Evolutionary conservation across 2,888 invertebrate genomes (phyloP), one percentile per base, ranked within the genome.

Genomic region (Ramazzottius varieornatus): DNA sequence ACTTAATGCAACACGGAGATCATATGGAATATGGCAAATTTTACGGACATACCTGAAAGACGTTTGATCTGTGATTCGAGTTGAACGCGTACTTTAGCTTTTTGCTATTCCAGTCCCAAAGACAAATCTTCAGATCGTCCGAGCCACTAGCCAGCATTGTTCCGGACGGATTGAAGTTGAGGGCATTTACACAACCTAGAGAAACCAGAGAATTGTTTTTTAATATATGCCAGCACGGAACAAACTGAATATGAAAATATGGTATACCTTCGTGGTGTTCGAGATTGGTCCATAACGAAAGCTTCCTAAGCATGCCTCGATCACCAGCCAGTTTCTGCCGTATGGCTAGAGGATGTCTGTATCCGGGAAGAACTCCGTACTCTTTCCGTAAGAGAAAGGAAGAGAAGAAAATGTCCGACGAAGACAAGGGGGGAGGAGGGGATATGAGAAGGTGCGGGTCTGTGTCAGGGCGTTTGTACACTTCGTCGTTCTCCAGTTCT

Each of bases 91-190:
- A 79, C 40, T 82, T 74, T 1, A 82, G 78, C 68, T 81, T 82
- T 66, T 83, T 84, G 16, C 80, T 77, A 24, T 86, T 83, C 92
- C 92, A 93, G 74, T 93, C 86, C 93, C 93, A 93, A 13, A 94
- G 78, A 16, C 86, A 82, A 2, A 92, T 83, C 68, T 82, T 81
- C 65, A 84, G 82, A 78, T 94, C 93, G 77, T 94, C 93, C 0
- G 92, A 90, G 0, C 90, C 91, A 69, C 88, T 88, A 1, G 86
- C 88, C 67, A 93, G 76, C 63, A 86, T 78, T 63, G 83, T 81
- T 1, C 86, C 86, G 75, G 82, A 79, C 67, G 82, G 82, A 74
- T 91, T 91, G 76, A 93, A 93, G 77, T 88, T 85, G 66, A 93
- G 81, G 67, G 87, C 84, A 78, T 93, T 93, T 1, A 93, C 92